Evolutionary conservation across 2,888 invertebrate species (phyloP).

Genomic region (Bursaphelenchus okinawaensis): DNA sequence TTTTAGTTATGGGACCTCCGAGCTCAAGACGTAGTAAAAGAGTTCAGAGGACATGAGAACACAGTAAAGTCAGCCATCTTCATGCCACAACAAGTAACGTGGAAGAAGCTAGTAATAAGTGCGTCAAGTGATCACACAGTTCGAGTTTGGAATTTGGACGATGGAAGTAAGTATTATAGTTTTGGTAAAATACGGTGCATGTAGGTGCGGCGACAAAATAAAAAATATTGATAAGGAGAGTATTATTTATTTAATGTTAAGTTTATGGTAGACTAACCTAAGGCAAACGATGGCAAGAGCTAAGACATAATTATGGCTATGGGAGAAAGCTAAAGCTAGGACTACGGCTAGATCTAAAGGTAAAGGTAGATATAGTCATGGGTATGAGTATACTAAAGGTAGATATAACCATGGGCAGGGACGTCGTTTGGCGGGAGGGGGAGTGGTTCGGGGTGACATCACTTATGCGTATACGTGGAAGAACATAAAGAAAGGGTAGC

Average conservation of each 20-base stretch:
- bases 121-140: conserved; percentile 59
- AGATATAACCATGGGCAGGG: too few relatives aligned
- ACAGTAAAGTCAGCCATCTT: conserved; percentile 46
- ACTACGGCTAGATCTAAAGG: too few relatives aligned
- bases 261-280: neutral
- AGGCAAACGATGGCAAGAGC: too few relatives aligned
- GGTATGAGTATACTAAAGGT: too few relatives aligned
- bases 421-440: too few relatives aligned
- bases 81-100: conserved; percentile 49
- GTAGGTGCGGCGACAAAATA: neutral
- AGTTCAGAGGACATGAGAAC: conserved; percentile 54
- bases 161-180: conserved; percentile 57
- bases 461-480: too few relatives aligned
- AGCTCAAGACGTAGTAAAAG: conserved; percentile 28
- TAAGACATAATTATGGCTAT: too few relatives aligned
- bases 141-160: conserved; percentile 59
- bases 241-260: neutral
- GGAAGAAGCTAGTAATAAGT: conserved; percentile 55
- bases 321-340: too few relatives aligned
- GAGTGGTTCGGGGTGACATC: too few relatives aligned
- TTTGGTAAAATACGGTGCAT: neutral
- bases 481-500: too few relatives aligned
- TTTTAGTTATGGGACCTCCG: conserved; percentile 51
- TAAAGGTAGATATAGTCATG: too few relatives aligned
- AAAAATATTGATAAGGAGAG: conserved; percentile 2